Evolutionary conservation across 2,797 vertebrate species (phyloP).

Genomic region (Pipistrellus pipistrellus): DNA sequence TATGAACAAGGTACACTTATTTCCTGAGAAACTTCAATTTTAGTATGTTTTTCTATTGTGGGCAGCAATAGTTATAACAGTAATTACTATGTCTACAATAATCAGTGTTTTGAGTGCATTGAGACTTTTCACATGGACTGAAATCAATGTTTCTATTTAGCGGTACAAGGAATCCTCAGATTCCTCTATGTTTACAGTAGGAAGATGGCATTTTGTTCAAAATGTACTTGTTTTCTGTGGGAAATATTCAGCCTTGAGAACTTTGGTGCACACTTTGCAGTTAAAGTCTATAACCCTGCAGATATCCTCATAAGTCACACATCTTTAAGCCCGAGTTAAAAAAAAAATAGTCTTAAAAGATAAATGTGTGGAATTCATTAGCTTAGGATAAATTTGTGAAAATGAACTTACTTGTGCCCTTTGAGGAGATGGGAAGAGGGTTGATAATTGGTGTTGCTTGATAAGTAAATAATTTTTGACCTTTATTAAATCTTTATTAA

Average conservation of each 20-base stretch:
- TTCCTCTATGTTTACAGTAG: not conserved
- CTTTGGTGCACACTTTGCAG: not conserved
- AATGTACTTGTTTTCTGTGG: not conserved
- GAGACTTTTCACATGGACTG: not conserved
- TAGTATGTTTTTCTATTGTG: not conserved
- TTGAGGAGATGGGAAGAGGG: not conserved
- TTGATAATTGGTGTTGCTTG: not conserved
- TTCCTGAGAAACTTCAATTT: not conserved
- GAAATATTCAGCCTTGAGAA: not conserved
- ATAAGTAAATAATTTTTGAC: not conserved
- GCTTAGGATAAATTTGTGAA: not conserved
- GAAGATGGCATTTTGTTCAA: not conserved
- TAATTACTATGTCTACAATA: not conserved
- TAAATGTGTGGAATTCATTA: not conserved
- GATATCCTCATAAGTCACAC: not conserved
- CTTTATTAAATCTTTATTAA: not conserved
- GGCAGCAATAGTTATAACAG: not conserved
- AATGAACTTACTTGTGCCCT: not conserved
- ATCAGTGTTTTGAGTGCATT: not conserved
- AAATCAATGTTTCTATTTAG: not conserved
- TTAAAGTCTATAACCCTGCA: not conserved
- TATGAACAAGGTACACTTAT: not conserved
- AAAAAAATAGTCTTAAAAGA: not conserved
- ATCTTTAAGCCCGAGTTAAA: not conserved
- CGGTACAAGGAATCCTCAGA: not conserved